Conservation (phyloP, 2,888 invertebrate genomes). For the Acrobasis suavella region DNA sequence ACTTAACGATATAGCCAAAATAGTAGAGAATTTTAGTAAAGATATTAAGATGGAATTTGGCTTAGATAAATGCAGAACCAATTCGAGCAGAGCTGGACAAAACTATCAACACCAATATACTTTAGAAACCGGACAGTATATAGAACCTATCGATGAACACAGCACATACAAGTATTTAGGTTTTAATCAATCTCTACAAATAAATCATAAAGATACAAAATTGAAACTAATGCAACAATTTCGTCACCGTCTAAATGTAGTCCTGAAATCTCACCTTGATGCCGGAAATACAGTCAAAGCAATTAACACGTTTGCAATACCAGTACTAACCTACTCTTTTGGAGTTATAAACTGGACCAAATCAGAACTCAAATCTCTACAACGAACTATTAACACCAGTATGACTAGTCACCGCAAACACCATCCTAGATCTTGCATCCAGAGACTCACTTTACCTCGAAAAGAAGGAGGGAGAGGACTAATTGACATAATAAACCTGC, state of each 20-base stretch:
- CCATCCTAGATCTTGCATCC: conserved; percentile 29
- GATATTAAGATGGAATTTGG: conserved; percentile 1
- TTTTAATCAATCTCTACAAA: not conserved
- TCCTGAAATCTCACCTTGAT: conserved; percentile 1
- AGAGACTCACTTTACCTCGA: conserved; percentile 27
- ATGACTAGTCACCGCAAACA: conserved; percentile 32
- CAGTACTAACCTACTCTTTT: conserved; percentile 32
- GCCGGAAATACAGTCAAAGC: not conserved
- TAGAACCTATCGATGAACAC: conserved; percentile 23
- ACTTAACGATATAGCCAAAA: not conserved
- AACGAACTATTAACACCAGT: conserved; percentile 24
- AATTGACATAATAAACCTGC: conserved; percentile 21
- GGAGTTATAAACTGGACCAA: conserved; percentile 31
- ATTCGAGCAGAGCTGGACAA: conserved; percentile 16
- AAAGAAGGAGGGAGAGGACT: conserved; percentile 30
- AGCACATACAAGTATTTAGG: conserved; percentile 24
- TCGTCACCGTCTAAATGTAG: not conserved
- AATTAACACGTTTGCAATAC: conserved; percentile 1
- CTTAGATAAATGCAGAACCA: not conserved
- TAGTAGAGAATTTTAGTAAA: not conserved
- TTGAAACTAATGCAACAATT: conserved; percentile 4
- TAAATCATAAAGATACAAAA: conserved; percentile 11
- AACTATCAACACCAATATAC: conserved; percentile 16
- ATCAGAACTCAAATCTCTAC: conserved; percentile 25
- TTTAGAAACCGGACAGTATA: conserved; percentile 19